These are phyloP conservation scores for Myotis vivesi DNA, from an alignment of 2,797 vertebrate genomes.

Conservation along the genomic window DNA sequence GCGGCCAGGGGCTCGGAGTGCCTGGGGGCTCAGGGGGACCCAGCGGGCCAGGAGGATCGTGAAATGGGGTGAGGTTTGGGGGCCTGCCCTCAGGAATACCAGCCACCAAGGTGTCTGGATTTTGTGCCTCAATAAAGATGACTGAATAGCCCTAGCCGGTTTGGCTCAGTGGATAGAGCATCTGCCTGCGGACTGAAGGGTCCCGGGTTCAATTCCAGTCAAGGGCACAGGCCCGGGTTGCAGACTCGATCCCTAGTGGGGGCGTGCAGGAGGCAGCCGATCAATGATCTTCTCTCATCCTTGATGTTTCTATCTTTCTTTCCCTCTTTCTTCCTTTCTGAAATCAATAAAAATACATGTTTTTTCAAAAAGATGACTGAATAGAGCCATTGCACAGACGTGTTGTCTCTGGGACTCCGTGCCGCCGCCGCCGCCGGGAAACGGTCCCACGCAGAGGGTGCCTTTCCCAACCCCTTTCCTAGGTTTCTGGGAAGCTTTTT, in stretches of 20 bases:
- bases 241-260: no score
- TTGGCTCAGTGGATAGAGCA: no score
- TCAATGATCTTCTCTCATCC: no score
- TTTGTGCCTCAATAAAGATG: conserved; percentile 64
- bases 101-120: background rate
- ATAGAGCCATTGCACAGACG: background rate
- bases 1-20: background rate
- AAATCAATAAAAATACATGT: no score
- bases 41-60: background rate
- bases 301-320: no score
- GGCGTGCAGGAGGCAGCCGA: no score
- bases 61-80: background rate
- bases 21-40: background rate
- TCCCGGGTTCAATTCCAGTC: no score
- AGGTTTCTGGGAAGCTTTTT: background rate
- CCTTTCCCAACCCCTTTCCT: background rate
- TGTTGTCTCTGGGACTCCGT: background rate
- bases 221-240: no score
- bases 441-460: background rate
- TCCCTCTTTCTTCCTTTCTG: no score
- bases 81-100: background rate
- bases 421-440: background rate
- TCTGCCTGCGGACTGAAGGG: no score
- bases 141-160: background rate
- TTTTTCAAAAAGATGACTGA: conserved; percentile 37